A percentile compares a stretch with the other conserved stretches of the same genome.
Conservation (phyloP, 2,113 vertebrate genomes). For the Pipra filicauda region DNA sequence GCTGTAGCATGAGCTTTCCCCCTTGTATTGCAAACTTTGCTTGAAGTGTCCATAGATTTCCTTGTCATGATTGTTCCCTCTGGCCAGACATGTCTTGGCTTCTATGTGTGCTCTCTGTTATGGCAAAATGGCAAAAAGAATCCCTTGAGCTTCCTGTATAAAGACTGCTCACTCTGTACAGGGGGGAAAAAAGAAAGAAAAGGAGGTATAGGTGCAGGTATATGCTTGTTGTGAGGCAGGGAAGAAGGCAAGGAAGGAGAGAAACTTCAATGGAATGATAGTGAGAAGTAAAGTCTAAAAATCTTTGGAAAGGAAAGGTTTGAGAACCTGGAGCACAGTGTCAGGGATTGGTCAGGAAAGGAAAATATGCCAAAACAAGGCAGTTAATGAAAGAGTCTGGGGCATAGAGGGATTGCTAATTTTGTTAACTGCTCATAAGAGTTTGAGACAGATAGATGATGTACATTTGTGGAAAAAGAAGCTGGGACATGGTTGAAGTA, state of each 20-base stretch:
- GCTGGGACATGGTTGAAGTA: neutral
- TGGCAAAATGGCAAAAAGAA: neutral
- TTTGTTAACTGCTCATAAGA: neutral
- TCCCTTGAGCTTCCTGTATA: neutral
- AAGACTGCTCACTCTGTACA: neutral
- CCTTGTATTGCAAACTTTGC: neutral
- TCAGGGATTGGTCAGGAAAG: neutral
- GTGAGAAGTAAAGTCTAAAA: neutral
- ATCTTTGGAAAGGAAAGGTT: neutral
- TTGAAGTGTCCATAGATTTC: neutral
- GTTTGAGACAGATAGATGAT: neutral
- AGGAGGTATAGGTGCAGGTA: neutral
- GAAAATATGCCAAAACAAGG: neutral
- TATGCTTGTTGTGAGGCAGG: neutral
- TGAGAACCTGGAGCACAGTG: neutral
- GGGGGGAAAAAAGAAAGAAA: neutral
- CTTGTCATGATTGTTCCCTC: neutral
- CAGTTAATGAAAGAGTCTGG: neutral
- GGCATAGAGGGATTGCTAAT: neutral
- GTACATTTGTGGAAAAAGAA: neutral
- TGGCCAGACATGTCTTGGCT: neutral
- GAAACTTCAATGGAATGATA: neutral
- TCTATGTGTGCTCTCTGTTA: neutral
- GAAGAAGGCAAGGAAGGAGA: neutral
- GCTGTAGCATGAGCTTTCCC: neutral